Evolutionary conservation across 2,113 vertebrate species (phyloP).

Genomic region (Sardina pilchardus): DNA sequence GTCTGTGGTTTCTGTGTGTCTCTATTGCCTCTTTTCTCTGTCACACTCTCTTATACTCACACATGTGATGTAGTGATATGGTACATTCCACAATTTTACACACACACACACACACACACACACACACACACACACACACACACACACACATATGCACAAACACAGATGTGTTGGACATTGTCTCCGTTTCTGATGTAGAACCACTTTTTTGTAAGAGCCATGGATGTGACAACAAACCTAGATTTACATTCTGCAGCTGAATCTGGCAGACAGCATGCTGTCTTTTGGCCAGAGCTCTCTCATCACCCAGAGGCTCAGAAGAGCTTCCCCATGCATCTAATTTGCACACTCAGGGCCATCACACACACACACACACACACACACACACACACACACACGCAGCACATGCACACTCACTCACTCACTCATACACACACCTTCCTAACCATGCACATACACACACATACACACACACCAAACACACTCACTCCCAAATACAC

Average conservation of each 20-base stretch:
- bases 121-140: neutral
- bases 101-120: neutral
- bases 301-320: neutral
- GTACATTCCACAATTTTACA: too few species aligned
- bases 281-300: neutral
- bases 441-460: neutral
- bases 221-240: neutral
- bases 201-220: neutral
- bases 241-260: slow-evolving; percentile 10
- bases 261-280: neutral
- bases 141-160: neutral
- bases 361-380: slow-evolving; percentile 3
- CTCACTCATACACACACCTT: neutral
- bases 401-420: neutral
- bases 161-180: neutral
- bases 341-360: neutral
- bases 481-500: neutral
- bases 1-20: neutral
- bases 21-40: neutral
- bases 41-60: neutral
- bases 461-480: neutral
- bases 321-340: neutral
- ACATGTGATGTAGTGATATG: neutral
- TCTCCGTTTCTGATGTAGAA: neutral
- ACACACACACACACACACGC: slow-evolving; percentile 3